phyloP scores from a whole-genome alignment of 1,140 invertebrate species.

The Bombus affinis region DNA sequence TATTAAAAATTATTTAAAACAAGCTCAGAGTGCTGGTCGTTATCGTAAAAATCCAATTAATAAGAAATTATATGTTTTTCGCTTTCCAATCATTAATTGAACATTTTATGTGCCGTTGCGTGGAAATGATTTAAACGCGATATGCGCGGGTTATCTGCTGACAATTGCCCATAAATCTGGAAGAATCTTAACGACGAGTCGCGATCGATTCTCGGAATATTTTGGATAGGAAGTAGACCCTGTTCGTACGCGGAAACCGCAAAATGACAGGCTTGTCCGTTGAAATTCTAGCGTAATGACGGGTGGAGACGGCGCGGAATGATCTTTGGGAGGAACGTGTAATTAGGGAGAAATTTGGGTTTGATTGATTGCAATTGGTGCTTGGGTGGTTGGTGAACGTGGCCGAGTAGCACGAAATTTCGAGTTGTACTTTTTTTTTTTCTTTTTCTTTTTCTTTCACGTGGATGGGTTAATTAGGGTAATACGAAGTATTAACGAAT shows the following conservation, averaged over 20 bases:
- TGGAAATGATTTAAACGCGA: too few relatives aligned
- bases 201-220: constrained; percentile 10
- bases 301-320: not conserved
- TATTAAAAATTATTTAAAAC: too few relatives aligned
- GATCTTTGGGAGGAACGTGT: not conserved
- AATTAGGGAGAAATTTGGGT: constrained; percentile 10
- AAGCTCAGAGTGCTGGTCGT: too few relatives aligned
- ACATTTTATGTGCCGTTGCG: too few relatives aligned
- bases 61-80: too few relatives aligned
- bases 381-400: not conserved
- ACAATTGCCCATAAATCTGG: too few relatives aligned
- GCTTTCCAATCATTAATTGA: too few relatives aligned
- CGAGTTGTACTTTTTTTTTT: not conserved
- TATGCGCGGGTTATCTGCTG: too few relatives aligned
- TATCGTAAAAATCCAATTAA: too few relatives aligned
- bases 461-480: constrained; percentile 5
- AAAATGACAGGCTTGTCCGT: constrained; percentile 4
- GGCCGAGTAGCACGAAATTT: not conserved
- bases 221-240: not conserved
- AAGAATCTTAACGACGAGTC: too few relatives aligned
- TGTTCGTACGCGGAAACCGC: not conserved
- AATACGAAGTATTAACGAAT: not conserved
- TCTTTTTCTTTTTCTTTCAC: not conserved
- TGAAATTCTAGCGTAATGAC: constrained; percentile 15
- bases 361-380: constrained; percentile 6